Conservation (phyloP, 2,797 vertebrate species). For the Potorous gilbertii region DNA sequence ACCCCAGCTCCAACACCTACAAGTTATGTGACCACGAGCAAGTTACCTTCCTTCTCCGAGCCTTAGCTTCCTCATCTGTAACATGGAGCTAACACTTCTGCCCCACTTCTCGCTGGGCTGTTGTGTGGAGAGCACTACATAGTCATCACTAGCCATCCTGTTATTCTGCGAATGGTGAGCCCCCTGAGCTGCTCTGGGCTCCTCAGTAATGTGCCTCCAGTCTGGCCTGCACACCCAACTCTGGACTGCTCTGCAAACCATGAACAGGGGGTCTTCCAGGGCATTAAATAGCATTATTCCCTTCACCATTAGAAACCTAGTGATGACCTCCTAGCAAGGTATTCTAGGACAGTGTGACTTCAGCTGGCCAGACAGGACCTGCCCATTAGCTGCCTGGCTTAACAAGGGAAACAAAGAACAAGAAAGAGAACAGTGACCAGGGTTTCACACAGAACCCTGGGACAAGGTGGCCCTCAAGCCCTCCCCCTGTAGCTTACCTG, state of each 20-base stretch:
- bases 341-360: neutral
- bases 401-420: rapidly evolving
- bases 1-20: neutral
- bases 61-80: neutral
- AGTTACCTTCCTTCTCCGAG: neutral
- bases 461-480: neutral
- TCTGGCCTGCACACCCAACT: rapidly evolving
- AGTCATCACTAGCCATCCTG: neutral
- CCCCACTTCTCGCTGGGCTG: neutral
- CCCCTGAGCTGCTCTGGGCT: neutral
- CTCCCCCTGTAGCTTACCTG: slow-evolving; percentile 87
- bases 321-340: neutral
- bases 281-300: no score
- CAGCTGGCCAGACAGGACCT: neutral
- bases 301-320: rapidly evolving
- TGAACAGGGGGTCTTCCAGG: neutral
- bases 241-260: neutral
- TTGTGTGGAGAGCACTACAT: neutral
- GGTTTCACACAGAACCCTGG: neutral
- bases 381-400: rapidly evolving
- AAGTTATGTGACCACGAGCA: neutral
- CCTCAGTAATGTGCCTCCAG: neutral
- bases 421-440: rapidly evolving
- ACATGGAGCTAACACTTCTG: neutral
- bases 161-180: neutral